Evolutionary conservation across 2,113 vertebrate species (phyloP), one percentile per base, ranked within the genome.

Genomic region (Prunella fulvescens): DNA sequence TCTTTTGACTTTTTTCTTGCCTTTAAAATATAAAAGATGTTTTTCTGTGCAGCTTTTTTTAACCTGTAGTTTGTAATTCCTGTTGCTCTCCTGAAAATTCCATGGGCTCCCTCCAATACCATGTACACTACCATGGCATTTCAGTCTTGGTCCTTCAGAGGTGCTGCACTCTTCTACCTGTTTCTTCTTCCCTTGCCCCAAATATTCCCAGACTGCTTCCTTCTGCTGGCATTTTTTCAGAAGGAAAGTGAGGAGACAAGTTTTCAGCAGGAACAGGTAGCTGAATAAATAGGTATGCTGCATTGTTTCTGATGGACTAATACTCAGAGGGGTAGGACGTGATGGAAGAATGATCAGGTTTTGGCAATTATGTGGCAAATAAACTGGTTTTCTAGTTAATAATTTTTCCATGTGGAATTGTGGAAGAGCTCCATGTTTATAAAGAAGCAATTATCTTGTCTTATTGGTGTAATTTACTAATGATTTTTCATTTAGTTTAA

Each of bases 401-500:
- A 44, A 7, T 76, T 93, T 81, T 93, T 92, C 69, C 51, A 65
- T 23, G 16, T 4, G 6, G 14, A 47, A 62, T 71, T 84, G 18
- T 51, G 20, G 47, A 91, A 31, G 61, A 73, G 26, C 12, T 83
- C 39, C 12, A 10, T 56, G 58, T 86, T 88, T 91, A 54, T 50
- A 54, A 86, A 50, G 39, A 86, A 94, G 58, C 14, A 53, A 48
- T 77, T 88, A 26, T 61, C 31, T 62, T n/a, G 10, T 80, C n/a
- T 86, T 93, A 87, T 61, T 3, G 4, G n/a, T 60, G 44, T 90
- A 67, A 95, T 89, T 93, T 71, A 28, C 16, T 88, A 73, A 65
- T 35, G 29, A 93, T 92, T 93, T 95, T 94, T 92, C 79, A 65
- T 96, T 91, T 81, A 84, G n/a, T 48, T 87, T 65, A 77, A 80